A percentile compares a stretch with the other conserved stretches of the same genome.
Conservation (phyloP, 2,888 invertebrate species). For the Tortricodes alternella region DNA sequence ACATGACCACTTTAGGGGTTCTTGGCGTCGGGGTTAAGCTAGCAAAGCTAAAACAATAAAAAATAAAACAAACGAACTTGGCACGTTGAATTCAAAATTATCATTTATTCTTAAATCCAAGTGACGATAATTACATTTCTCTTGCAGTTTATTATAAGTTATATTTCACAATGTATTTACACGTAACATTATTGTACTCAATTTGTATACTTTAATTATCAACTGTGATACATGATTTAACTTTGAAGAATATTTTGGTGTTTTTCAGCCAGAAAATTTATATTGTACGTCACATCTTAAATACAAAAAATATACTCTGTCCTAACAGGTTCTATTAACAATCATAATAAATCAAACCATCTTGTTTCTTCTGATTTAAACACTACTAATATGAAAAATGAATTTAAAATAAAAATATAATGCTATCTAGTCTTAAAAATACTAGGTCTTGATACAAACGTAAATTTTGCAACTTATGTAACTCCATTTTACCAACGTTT, state of each 20-base stretch:
- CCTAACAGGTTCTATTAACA: too few relatives aligned
- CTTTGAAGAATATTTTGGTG: slow-evolving; percentile 33
- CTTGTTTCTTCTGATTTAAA: too few relatives aligned
- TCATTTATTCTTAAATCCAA: slow-evolving; percentile 71
- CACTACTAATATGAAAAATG: too few relatives aligned
- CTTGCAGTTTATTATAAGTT: slow-evolving; percentile 54
- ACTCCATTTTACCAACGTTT: too few relatives aligned
- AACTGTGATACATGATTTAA: slow-evolving; percentile 51
- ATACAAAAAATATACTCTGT: neutral
- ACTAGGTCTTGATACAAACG: too few relatives aligned
- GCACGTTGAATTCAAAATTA: slow-evolving; percentile 80
- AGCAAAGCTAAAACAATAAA: neutral
- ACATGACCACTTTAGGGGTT: too few relatives aligned
- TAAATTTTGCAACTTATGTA: too few relatives aligned
- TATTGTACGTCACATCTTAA: slow-evolving; percentile 1
- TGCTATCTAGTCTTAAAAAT: too few relatives aligned
- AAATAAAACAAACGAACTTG: slow-evolving; percentile 70
- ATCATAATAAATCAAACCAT: too few relatives aligned
- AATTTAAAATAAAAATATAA: too few relatives aligned
- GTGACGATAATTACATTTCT: slow-evolving; percentile 68
- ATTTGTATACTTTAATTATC: slow-evolving; percentile 70
- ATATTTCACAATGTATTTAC: slow-evolving; percentile 75
- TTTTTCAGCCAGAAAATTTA: slow-evolving; percentile 19
- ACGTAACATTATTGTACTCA: slow-evolving; percentile 77
- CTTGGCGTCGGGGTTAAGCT: too few relatives aligned